These are phyloP conservation scores for Herpetotheres cachinnans DNA, from an alignment of 2,113 vertebrate species.

Conservation along the genomic window DNA sequence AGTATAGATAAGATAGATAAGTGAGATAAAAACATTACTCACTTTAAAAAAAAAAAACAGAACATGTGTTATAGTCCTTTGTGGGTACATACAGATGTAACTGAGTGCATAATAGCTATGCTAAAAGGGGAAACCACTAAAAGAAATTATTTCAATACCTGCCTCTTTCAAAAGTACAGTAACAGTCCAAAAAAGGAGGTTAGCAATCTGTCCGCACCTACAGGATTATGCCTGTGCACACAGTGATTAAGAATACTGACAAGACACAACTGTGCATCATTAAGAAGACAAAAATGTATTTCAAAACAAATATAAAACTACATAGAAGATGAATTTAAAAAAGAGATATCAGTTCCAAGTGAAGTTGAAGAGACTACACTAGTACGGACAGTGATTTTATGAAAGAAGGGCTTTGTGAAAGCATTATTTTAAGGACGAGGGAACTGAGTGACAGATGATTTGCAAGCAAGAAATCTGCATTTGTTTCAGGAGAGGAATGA, in stretches of 20 bases:
- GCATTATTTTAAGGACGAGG: background rate
- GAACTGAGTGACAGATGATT: background rate
- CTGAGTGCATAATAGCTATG: background rate
- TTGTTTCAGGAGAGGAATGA: background rate
- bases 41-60: background rate
- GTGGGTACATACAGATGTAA: background rate
- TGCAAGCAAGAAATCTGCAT: background rate
- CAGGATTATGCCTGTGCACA: background rate
- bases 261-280: background rate
- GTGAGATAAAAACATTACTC: background rate
- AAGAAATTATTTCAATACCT: background rate
- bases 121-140: background rate
- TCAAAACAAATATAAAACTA: background rate
- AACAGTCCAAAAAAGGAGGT: background rate
- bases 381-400: background rate
- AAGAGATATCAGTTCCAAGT: background rate
- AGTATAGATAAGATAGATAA: background rate
- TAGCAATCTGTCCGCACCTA: background rate
- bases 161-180: background rate
- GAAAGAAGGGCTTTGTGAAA: background rate
- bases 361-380: background rate
- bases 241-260: background rate
- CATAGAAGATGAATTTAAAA: background rate
- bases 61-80: background rate
- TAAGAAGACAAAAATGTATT: background rate